These are phyloP conservation scores for Indicator maculatus DNA, from an alignment of 2,113 vertebrate genomes.

Conservation along the genomic window DNA sequence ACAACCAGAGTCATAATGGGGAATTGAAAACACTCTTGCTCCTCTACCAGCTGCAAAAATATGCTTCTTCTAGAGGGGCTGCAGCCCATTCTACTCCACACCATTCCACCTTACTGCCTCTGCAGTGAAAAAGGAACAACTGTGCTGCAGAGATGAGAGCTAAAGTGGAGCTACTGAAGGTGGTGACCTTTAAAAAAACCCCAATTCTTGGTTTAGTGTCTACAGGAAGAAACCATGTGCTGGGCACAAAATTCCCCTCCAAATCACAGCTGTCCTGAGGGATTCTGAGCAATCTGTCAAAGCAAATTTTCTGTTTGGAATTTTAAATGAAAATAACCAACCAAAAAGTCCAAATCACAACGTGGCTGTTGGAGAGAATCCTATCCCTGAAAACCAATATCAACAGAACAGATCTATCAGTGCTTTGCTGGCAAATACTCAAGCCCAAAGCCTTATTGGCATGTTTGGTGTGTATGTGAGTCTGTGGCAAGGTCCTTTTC, in stretches of 20 bases:
- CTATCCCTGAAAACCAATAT: not conserved
- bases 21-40: not conserved
- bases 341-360: not conserved
- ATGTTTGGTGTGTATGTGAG: not conserved
- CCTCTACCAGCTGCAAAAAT: not conserved
- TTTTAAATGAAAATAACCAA: not conserved
- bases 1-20: not conserved
- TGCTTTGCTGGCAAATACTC: not conserved
- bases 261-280: not conserved
- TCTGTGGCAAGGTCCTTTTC: not conserved
- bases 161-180: not conserved
- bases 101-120: not conserved
- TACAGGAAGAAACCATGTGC: not conserved
- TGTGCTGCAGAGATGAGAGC: not conserved
- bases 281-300: not conserved
- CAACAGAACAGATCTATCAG: not conserved
- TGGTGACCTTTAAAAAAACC: not conserved
- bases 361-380: not conserved
- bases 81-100: not conserved
- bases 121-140: not conserved
- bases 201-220: not conserved
- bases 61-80: accelerated
- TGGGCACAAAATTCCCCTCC: not conserved
- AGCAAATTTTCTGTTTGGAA: not conserved
- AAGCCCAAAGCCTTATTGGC: not conserved